These are phyloP conservation scores for Corapipo altera DNA, from an alignment of 2,113 vertebrate genomes.

Conservation along the genomic window DNA sequence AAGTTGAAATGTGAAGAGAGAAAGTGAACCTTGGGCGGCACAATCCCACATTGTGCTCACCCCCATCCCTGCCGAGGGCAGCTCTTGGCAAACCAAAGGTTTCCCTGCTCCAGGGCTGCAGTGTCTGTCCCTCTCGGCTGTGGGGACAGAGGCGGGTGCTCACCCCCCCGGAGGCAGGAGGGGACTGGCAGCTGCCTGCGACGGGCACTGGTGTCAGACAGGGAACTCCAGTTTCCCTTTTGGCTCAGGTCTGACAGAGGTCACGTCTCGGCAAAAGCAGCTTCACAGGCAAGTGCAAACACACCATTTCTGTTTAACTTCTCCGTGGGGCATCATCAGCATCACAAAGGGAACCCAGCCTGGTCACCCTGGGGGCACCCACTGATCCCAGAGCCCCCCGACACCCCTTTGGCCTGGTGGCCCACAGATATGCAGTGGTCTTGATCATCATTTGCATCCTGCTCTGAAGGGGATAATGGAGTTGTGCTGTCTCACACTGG, in stretches of 20 bases:
- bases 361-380: neutral
- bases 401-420: too few species aligned
- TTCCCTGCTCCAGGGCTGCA: fast-evolving
- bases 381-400: fast-evolving
- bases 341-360: fast-evolving
- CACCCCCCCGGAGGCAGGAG: neutral
- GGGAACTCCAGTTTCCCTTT: conserved; percentile 19
- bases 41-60: fast-evolving
- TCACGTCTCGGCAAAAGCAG: neutral
- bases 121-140: fast-evolving
- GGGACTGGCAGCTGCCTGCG: neutral
- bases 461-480: fast-evolving
- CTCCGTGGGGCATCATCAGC: neutral
- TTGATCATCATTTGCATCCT: fast-evolving
- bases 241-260: neutral
- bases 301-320: neutral
- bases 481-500: fast-evolving
- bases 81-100: neutral
- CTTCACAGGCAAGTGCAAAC: neutral
- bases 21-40: neutral
- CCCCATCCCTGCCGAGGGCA: fast-evolving
- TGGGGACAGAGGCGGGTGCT: neutral
- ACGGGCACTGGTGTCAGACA: neutral
- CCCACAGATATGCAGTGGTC: neutral
- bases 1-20: neutral